Conservation (phyloP, 2,888 invertebrate species). For the Ariolimax columbianus region DNA sequence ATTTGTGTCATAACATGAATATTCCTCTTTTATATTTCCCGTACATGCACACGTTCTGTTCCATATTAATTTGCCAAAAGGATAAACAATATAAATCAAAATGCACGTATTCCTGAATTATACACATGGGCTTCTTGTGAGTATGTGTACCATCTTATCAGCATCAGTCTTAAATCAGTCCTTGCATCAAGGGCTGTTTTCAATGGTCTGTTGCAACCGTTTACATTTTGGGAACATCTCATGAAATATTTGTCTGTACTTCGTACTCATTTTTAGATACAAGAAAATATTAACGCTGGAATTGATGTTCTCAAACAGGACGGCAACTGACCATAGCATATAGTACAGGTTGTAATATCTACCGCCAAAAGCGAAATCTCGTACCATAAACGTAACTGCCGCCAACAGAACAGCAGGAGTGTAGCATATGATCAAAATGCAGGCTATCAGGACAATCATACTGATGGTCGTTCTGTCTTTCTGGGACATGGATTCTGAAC, state of each 20-base stretch:
- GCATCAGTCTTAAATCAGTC: too few relatives aligned
- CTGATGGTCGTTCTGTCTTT: background rate
- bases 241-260: background rate
- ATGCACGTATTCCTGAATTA: too few relatives aligned
- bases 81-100: too few relatives aligned
- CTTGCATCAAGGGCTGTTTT: too few relatives aligned
- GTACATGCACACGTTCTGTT: too few relatives aligned
- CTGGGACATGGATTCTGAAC: background rate
- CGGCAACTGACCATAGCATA: background rate
- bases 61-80: too few relatives aligned
- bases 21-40: too few relatives aligned
- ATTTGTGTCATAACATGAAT: too few relatives aligned
- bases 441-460: background rate
- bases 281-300: slow-evolving; percentile 15
- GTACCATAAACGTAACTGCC: background rate
- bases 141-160: too few relatives aligned
- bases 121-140: too few relatives aligned
- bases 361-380: background rate
- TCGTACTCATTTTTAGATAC: background rate
- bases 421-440: background rate
- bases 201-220: background rate
- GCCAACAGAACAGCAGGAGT: background rate
- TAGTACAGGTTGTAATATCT: background rate
- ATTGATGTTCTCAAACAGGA: background rate
- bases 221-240: background rate